phyloP scores from a whole-genome alignment of 2,888 invertebrate species.

The Trichogramma evanescens region DNA sequence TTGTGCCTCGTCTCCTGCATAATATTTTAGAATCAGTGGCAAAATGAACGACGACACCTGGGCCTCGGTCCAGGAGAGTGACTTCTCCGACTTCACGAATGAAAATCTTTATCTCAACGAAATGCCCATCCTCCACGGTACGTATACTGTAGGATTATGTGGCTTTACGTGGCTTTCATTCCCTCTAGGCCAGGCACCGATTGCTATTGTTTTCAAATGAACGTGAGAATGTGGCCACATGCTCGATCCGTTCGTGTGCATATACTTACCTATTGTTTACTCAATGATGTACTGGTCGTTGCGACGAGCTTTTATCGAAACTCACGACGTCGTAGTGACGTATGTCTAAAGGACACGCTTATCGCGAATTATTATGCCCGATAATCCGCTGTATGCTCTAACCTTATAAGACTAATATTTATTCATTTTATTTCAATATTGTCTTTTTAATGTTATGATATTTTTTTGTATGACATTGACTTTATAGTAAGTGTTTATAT shows the following conservation, averaged over 20 bases:
- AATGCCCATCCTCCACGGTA: slow-evolving; percentile 65
- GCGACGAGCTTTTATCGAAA: too few species aligned
- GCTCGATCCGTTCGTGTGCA: too few species aligned
- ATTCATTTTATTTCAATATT: neutral
- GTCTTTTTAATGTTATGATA: neutral
- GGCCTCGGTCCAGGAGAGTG: slow-evolving; percentile 39
- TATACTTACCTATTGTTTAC: too few species aligned
- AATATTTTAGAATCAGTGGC: slow-evolving; percentile 2
- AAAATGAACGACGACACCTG: slow-evolving; percentile 43
- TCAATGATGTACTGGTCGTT: neutral
- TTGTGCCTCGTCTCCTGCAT: slow-evolving; percentile 37
- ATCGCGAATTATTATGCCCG: too few species aligned
- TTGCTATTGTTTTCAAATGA: neutral
- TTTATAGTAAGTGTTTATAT: slow-evolving; percentile 49
- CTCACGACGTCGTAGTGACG: too few species aligned
- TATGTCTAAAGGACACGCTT: too few species aligned
- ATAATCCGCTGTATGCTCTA: too few species aligned
- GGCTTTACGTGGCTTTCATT: neutral
- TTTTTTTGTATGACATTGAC: neutral
- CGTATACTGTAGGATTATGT: slow-evolving; percentile 28
- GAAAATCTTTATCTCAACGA: slow-evolving; percentile 63
- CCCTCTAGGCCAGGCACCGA: neutral
- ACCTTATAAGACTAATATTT: neutral
- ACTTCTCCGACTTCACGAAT: slow-evolving; percentile 46
- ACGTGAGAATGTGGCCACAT: too few species aligned